phyloP scores from a whole-genome alignment of 2,113 vertebrate species.

The Trochalopteron elliotii region DNA sequence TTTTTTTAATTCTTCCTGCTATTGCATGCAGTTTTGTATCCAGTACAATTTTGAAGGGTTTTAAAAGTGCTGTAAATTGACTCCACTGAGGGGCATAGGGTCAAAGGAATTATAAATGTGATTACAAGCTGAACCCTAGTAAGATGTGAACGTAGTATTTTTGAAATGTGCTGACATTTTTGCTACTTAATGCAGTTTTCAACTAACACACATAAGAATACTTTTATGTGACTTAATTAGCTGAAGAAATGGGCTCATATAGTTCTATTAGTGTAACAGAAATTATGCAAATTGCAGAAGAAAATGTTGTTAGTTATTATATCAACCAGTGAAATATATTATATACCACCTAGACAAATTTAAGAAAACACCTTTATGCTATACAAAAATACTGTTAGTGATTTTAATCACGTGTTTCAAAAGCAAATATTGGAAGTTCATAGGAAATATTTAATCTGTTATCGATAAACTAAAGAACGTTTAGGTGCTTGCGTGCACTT shows the following conservation, averaged over 20 bases:
- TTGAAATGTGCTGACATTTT: neutral
- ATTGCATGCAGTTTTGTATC: neutral
- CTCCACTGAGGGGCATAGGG: neutral
- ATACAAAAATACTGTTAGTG: neutral
- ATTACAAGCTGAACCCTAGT: neutral
- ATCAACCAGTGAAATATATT: neutral
- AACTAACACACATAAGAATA: neutral
- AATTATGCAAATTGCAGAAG: neutral
- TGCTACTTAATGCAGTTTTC: neutral
- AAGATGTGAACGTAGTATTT: neutral
- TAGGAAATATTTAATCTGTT: neutral
- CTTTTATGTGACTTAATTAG: neutral
- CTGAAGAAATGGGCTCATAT: neutral
- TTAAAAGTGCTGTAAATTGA: neutral
- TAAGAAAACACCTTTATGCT: neutral
- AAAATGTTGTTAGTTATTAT: neutral
- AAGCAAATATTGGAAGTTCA: neutral
- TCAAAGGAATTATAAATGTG: neutral
- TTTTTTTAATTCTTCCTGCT: neutral
- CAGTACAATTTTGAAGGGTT: neutral
- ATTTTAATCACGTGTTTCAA: neutral
- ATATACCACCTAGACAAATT: neutral
- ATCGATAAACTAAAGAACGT: neutral
- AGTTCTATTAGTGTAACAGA: neutral
- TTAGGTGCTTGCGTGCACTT: neutral